phyloP scores from a whole-genome alignment of 2,797 vertebrate genomes.

The Argentina silus region DNA sequence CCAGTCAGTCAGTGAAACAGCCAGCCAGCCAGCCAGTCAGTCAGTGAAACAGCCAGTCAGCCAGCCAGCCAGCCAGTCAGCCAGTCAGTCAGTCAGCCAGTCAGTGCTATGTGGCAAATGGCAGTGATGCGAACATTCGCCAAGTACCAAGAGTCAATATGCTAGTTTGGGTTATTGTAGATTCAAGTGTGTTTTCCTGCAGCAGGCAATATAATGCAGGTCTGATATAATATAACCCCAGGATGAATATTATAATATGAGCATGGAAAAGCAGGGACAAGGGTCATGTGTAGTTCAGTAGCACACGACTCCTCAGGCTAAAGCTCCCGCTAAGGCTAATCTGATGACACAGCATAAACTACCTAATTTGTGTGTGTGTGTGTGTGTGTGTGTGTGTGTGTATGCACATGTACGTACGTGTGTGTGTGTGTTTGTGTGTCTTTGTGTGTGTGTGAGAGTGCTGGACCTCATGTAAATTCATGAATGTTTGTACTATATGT shows the following conservation, averaged over 20 bases:
- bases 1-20: too few relatives aligned
- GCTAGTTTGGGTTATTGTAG: neutral
- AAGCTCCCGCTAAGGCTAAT: neutral
- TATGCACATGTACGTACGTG: too few relatives aligned
- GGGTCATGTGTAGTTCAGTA: constrained; percentile 2
- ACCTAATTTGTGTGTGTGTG: neutral
- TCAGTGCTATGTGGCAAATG: too few relatives aligned
- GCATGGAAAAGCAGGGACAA: neutral
- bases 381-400: neutral
- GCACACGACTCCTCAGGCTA: neutral
- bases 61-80: too few relatives aligned
- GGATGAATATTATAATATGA: neutral
- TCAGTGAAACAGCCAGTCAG: too few relatives aligned
- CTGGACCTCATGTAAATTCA: neutral
- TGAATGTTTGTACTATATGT: neutral
- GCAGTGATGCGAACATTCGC: neutral
- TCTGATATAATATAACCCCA: too few relatives aligned
- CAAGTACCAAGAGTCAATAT: neutral
- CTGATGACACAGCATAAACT: constrained; percentile 12
- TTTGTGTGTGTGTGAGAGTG: too few relatives aligned
- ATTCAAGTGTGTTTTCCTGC: neutral
- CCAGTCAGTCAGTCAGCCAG: too few relatives aligned
- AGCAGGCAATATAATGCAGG: neutral
- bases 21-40: too few relatives aligned
- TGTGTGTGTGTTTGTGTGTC: neutral